These are phyloP conservation scores for Pelodytes ibericus DNA, from an alignment of 2,797 vertebrate species.

Conservation along the genomic window DNA sequence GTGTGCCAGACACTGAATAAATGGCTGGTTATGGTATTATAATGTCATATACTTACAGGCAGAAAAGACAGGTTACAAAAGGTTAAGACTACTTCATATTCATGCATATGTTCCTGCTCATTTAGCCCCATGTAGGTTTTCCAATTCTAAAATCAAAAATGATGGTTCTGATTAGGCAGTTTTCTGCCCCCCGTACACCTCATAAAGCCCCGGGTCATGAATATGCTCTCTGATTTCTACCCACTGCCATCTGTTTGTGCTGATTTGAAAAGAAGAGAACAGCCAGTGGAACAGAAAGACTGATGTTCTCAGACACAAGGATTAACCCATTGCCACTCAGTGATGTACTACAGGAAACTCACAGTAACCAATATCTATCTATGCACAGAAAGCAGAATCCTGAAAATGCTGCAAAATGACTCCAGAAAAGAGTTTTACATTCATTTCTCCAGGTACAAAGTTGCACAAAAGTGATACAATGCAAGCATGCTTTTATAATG, in stretches of 20 bases:
- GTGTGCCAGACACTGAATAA: too few species aligned
- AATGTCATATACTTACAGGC: background rate
- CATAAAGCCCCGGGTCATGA: slow-evolving; percentile 22
- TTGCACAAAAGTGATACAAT: too few species aligned
- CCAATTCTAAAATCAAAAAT: background rate
- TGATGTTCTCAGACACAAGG: slow-evolving; percentile 24
- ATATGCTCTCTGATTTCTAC: slow-evolving; percentile 40
- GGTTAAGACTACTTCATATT: background rate
- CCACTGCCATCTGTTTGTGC: slow-evolving; percentile 46
- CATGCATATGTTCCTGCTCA: background rate
- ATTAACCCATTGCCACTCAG: slow-evolving; percentile 20
- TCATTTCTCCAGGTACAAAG: too few species aligned
- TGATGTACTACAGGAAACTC: background rate
- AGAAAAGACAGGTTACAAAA: background rate
- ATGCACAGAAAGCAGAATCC: too few species aligned
- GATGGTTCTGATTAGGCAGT: background rate
- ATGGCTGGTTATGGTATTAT: background rate
- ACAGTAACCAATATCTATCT: too few species aligned
- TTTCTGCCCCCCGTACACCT: slow-evolving; percentile 29
- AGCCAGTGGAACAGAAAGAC: slow-evolving; percentile 27
- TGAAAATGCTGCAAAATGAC: too few species aligned
- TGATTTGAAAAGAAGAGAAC: slow-evolving; percentile 21
- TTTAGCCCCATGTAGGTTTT: background rate
- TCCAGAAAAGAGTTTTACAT: too few species aligned
- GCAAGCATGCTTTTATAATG: too few species aligned